Percentiles rank a stretch among this genome's conserved stretches.
These are phyloP conservation scores for Typhlomys cinereus DNA, from an alignment of 2,113 vertebrate species.

Conservation along the genomic window DNA sequence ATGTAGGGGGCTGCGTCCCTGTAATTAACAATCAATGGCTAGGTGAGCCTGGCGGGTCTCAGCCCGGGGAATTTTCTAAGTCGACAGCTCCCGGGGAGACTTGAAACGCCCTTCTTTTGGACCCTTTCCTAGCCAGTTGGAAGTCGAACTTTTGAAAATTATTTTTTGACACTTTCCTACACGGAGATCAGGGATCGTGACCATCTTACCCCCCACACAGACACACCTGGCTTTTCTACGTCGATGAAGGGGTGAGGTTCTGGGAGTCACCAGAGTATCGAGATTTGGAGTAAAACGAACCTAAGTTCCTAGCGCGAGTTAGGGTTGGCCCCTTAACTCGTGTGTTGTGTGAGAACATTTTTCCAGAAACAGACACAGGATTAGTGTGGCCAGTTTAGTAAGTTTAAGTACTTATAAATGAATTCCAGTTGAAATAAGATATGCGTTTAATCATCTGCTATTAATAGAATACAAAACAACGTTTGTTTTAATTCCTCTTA, in stretches of 20 bases:
- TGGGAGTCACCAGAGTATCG: not conserved
- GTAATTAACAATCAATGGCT: not conserved
- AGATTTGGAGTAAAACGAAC: not conserved
- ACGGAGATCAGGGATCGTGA: not conserved
- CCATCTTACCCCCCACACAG: not conserved
- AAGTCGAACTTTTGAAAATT: not conserved
- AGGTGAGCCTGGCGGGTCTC: conserved; percentile 21
- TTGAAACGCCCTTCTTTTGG: not conserved
- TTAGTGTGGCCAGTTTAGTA: conserved; percentile 53
- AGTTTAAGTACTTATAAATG: conserved; percentile 65
- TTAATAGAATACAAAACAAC: conserved; percentile 73
- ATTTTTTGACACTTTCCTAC: not conserved
- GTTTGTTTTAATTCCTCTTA: conserved; percentile 64
- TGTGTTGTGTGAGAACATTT: not conserved
- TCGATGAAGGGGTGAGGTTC: not conserved
- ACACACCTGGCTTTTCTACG: not conserved
- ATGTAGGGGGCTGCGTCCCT: not conserved
- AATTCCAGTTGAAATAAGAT: conserved; percentile 73
- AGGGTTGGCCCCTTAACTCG: not conserved
- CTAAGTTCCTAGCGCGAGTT: not conserved
- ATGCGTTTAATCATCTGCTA: conserved; percentile 66
- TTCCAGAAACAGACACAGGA: conserved; percentile 54
- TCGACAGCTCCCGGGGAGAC: not conserved
- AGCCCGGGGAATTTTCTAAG: not conserved
- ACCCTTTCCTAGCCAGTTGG: not conserved